phyloP scores from a whole-genome alignment of 2,888 invertebrate species.

The Acronicta alni region DNA sequence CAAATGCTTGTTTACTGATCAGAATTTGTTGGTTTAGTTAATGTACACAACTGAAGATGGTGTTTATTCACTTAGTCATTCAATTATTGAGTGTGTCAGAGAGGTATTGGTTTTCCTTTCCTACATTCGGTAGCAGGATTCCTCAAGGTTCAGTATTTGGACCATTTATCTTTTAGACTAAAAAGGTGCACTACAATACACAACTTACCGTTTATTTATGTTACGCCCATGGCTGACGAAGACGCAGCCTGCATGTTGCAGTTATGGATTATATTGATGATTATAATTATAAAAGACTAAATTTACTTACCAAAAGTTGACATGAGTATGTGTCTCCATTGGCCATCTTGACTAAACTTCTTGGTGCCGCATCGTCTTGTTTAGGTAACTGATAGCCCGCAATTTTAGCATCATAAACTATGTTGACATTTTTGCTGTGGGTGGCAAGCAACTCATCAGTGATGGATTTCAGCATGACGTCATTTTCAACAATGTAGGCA shows the following conservation, averaged over 20 bases:
- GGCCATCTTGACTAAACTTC: constrained; percentile 88
- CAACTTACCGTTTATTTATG: neutral
- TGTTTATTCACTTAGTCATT: neutral
- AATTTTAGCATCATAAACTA: constrained; percentile 92
- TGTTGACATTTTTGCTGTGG: constrained; percentile 89
- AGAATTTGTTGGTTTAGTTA: no score
- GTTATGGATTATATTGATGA: neutral
- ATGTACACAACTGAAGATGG: no score
- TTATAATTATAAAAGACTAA: neutral
- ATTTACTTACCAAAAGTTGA: constrained; percentile 91
- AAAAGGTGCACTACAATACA: no score
- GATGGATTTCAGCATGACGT: constrained; percentile 94
- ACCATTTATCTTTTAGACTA: neutral
- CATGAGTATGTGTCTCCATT: constrained; percentile 91
- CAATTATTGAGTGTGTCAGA: no score
- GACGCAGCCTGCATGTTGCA: neutral
- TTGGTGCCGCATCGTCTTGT: constrained; percentile 58
- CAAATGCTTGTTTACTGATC: no score
- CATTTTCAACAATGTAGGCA: constrained; percentile 98
- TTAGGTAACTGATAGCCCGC: constrained; percentile 90
- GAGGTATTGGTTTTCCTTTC: no score
- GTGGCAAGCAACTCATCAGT: constrained; percentile 88
- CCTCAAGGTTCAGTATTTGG: neutral
- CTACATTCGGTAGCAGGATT: no score
- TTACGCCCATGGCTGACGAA: neutral